Percentiles rank a stretch among this genome's conserved stretches.
Evolutionary conservation across 2,888 invertebrate genomes (phyloP).

Genomic region (Schrankia costaestrigalis): DNA sequence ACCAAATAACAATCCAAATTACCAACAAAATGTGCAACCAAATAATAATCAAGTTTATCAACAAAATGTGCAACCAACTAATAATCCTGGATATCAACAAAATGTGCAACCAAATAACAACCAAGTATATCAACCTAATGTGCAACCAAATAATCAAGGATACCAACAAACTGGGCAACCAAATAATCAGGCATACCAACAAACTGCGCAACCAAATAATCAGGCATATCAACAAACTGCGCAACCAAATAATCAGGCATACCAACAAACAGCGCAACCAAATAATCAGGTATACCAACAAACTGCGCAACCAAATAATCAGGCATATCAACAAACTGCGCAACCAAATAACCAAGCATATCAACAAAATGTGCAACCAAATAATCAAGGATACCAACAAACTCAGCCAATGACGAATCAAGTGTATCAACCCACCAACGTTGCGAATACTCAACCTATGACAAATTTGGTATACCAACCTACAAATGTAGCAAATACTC

Average conservation of each 20-base stretch:
- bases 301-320: no score
- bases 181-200: not conserved
- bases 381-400: slow-evolving; percentile 3
- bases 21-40: slow-evolving; percentile 5
- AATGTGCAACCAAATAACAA: slow-evolving; percentile 7
- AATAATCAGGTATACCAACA: no score
- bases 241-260: slow-evolving; percentile 5
- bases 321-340: no score
- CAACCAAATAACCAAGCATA: no score
- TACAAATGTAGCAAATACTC: slow-evolving; percentile 5
- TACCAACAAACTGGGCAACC: slow-evolving; percentile 6
- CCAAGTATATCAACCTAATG: slow-evolving; percentile 5
- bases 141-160: no score
- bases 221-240: no score
- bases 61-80: slow-evolving; percentile 1
- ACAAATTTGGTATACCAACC: no score
- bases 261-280: no score
- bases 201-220: not conserved
- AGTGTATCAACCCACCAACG: slow-evolving; percentile 2
- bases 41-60: no score
- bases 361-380: no score
- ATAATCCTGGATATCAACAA: not conserved
- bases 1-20: no score
- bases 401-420: slow-evolving; percentile 4
- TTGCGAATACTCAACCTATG: not conserved